Evolutionary conservation across 2,888 invertebrate genomes (phyloP), one percentile per base, ranked within the genome.

Genomic region (Exocentrus adspersus): DNA sequence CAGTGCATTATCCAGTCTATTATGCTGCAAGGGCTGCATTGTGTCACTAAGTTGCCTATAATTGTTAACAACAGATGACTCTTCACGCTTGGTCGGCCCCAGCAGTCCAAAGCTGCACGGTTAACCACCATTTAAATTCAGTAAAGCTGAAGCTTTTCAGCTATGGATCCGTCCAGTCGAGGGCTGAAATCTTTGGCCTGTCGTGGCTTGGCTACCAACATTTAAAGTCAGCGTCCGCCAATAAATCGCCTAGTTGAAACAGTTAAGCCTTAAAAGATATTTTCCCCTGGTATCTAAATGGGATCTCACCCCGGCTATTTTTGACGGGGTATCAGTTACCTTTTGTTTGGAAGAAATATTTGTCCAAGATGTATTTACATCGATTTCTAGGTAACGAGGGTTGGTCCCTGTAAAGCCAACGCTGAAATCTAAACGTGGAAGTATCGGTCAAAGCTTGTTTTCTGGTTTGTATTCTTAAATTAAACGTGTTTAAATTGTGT

Each of bases 61-160:
- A 81, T 81, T 81, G 81, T 81, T 81, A 79, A 81, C 80, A 81
- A 79, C 80, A 79, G 80, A 78, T 79, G 80, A 81, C 81, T 80
- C 77, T 79, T 78, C 74, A 78, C 72, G 80, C 75, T 72, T 72
- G 74, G 77, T 66, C 75, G 78, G 68, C 62, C 68, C 57, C 56
- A 46, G 21, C 54, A 32, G 54, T 20, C 30, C 32, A 32, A 30
- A 43, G 20, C 42, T 45, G 37, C 12, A 50, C 48, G 57, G 37
- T 19, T 41, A 32, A 53, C 43, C 60, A 66, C 20, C 24, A 60
- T 60, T 63, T 45, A 21, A 50, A 56, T 65, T 42, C 65, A 62
- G 58, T 37, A 52, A 19, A 2, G 30, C 14, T 20, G 6, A 1
- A 19, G 32, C 12, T 7, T 14, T 28, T 9, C 2, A 1, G 1